These are phyloP conservation scores for Bombus affinis DNA, from an alignment of 1,140 invertebrate genomes.

Conservation along the genomic window DNA sequence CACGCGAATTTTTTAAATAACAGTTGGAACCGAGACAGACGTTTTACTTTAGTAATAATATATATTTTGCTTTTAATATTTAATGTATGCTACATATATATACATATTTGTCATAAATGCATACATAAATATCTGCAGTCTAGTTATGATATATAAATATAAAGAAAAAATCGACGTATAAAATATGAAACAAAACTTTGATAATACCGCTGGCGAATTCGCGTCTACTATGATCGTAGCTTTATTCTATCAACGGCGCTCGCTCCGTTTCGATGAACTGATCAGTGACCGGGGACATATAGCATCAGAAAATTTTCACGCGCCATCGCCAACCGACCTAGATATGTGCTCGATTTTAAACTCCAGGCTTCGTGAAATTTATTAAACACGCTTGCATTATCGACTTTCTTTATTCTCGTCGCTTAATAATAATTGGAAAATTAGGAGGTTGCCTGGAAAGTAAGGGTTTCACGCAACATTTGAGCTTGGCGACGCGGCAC, in stretches of 20 bases:
- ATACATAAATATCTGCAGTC: too few species aligned
- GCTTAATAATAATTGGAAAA: not conserved
- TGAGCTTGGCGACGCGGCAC: not conserved
- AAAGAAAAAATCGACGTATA: too few species aligned
- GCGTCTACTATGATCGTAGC: not conserved
- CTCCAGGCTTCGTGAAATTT: not conserved
- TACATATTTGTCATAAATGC: too few species aligned
- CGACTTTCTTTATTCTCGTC: not conserved
- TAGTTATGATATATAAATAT: too few species aligned
- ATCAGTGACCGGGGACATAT: not conserved
- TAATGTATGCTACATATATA: too few species aligned
- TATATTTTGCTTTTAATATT: too few species aligned
- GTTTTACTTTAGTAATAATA: too few species aligned
- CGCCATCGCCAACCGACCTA: not conserved
- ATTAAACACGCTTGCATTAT: not conserved
- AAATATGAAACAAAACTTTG: too few species aligned
- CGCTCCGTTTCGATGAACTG: not conserved
- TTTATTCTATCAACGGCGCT: not conserved
- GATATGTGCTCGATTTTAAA: not conserved
- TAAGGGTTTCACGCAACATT: not conserved
- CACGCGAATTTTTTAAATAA: too few species aligned
- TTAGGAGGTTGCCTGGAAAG: constrained; percentile 1
- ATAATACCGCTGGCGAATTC: too few species aligned
- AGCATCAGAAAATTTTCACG: not conserved
- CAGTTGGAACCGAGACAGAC: too few species aligned